Evolutionary conservation across 2,888 invertebrate species (phyloP), one percentile per base, ranked within the genome.

Genomic region (Tipula unca): DNA sequence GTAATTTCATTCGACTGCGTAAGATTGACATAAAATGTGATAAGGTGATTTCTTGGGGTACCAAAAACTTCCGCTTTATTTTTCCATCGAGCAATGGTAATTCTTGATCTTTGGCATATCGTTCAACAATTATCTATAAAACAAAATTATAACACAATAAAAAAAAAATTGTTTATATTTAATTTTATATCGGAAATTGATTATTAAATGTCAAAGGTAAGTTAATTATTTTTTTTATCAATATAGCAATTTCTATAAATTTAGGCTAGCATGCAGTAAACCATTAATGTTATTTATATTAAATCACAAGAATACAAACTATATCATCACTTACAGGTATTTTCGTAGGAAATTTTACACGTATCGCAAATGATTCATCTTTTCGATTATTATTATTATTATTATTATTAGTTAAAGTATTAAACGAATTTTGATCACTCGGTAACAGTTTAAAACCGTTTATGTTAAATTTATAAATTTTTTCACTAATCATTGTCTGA

Each of bases 31-130:
- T 92, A 89, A 97, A 96, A 91, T 97, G 97, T 85, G 96, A 96
- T 94, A 97, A 95, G 0, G 96, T 95, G 84, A 97, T 94, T 90
- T 97, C 97, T 92, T 96, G 95, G 1, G 97, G 97, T 14, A 97
- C 96, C 88, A 97, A 91, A 91, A 96, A 97, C 90, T 97, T 97
- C 0, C 94, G 94, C 91, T 97, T 97, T 25, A 25, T 10, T 69
- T 69, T 69, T 25, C 69, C 69, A 89, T 96, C 96, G 90, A 97
- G 89, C 14, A 93, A 90, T 10, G 97, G 96, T 86, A 97, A 91
- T 87, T 92, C 93, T 88, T 93, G 93, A 90, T 97, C 97, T 89
- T 95, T 96, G 88, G 93, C 92, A 89, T 95, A 97, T 89, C 95
- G 92, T 90, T 97, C 96, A 69, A 97, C 95, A 88, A 97, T 95